These are phyloP conservation scores for Myotis yumanensis DNA, from an alignment of 2,113 vertebrate genomes.

Conservation along the genomic window DNA sequence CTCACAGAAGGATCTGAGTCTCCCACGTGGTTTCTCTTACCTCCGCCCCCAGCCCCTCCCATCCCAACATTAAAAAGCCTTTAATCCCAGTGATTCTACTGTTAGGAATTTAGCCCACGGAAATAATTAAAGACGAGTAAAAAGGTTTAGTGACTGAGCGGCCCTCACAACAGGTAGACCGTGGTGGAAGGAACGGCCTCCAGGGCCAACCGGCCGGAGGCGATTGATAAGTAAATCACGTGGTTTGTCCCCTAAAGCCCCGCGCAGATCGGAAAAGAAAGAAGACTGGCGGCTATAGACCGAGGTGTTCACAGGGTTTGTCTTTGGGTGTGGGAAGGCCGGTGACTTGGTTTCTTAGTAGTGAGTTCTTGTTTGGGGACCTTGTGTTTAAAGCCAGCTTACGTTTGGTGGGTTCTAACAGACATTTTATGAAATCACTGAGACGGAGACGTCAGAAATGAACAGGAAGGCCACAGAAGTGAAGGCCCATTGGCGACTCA, in stretches of 20 bases:
- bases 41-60: rapidly evolving
- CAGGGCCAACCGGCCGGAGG: neutral
- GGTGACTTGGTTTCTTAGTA: neutral
- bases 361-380: neutral
- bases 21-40: neutral
- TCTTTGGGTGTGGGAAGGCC: neutral
- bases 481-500: neutral
- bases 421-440: neutral
- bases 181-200: neutral
- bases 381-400: neutral
- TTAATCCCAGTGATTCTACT: constrained; percentile 57
- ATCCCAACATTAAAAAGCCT: constrained; percentile 25
- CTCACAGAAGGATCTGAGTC: neutral
- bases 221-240: neutral
- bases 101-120: constrained; percentile 67
- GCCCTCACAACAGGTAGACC: neutral
- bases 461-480: neutral
- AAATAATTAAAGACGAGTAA: constrained; percentile 59
- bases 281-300: neutral
- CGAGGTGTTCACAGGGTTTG: neutral
- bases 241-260: neutral
- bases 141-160: constrained; percentile 33
- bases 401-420: neutral
- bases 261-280: neutral
- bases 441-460: neutral